phyloP scores from a whole-genome alignment of 2,113 vertebrate species.

The Caranx ignobilis region DNA sequence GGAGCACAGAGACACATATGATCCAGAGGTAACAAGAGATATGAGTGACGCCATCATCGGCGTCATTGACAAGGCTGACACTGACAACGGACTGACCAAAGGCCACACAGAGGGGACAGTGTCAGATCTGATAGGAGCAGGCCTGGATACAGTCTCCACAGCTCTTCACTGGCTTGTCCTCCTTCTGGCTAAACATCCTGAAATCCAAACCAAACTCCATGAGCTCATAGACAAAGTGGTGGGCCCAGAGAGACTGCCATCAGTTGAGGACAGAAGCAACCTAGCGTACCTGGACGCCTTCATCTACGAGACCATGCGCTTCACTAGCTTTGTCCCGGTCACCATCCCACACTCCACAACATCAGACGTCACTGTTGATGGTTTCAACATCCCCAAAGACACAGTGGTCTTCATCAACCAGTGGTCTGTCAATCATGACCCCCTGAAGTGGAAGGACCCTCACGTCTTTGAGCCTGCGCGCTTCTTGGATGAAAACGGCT shows the following conservation, averaged over 20 bases:
- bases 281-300: constrained; percentile 87
- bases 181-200: constrained; percentile 85
- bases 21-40: constrained; percentile 75
- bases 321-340: constrained; percentile 89
- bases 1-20: constrained; percentile 81
- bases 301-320: constrained; percentile 87
- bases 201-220: constrained; percentile 83
- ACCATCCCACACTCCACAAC: constrained; percentile 92
- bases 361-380: constrained; percentile 83
- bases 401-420: constrained; percentile 91
- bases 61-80: constrained; percentile 48
- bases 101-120: constrained; percentile 80
- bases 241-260: constrained; percentile 84
- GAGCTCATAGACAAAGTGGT: constrained; percentile 85
- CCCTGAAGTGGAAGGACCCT: constrained; percentile 85
- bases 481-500: constrained; percentile 82
- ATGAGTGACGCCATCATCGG: constrained; percentile 85
- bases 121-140: constrained; percentile 85
- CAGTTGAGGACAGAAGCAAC: constrained; percentile 75
- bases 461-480: constrained; percentile 85
- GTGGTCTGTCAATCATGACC: constrained; percentile 90
- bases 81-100: constrained; percentile 66
- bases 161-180: constrained; percentile 86
- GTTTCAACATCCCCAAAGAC: constrained; percentile 86
- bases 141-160: constrained; percentile 84